phyloP scores from a whole-genome alignment of 30 jellyfish, hydroid and myxozoan genomes.

The Aurelia aurita region DNA sequence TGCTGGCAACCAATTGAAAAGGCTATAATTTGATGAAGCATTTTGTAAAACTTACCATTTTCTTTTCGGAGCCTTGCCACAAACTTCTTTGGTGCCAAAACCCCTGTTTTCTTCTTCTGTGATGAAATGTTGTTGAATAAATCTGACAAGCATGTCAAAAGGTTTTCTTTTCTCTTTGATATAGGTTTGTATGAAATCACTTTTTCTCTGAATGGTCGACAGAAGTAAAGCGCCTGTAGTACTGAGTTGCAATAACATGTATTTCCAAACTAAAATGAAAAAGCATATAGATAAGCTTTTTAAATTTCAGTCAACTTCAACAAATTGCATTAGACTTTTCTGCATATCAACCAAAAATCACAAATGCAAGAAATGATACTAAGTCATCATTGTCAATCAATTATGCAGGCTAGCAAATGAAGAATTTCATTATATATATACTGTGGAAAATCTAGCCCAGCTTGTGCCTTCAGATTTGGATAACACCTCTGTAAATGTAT shows the following conservation, averaged over 20 bases:
- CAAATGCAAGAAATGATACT: too few species aligned
- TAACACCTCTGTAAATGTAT: too few species aligned
- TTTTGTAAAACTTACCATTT: constrained; percentile 74
- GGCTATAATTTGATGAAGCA: not conserved
- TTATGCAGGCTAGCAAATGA: too few species aligned
- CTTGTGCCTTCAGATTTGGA: too few species aligned
- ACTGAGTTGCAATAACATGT: constrained; percentile 99
- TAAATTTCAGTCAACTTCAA: too few species aligned
- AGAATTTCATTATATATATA: too few species aligned
- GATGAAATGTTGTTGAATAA: constrained; percentile 92
- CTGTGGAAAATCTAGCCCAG: too few species aligned
- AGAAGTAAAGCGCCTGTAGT: constrained; percentile 95
- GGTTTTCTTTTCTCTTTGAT: constrained; percentile 90
- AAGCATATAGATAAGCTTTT: too few species aligned
- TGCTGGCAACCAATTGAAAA: not conserved
- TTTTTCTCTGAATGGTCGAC: constrained; percentile 98
- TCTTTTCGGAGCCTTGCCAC: constrained; percentile 95
- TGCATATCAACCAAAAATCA: too few species aligned
- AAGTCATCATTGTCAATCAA: too few species aligned
- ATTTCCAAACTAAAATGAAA: constrained; percentile 90
- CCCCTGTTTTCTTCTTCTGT: constrained; percentile 95
- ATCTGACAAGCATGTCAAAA: constrained; percentile 92
- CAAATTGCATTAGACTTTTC: too few species aligned
- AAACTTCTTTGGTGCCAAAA: constrained; percentile 95
- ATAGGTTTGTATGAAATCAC: constrained; percentile 92